Evolutionary conservation across 23 tunicate genomes (phyloP), one percentile per base, ranked within the genome.

Genomic region (Pegea sp.): DNA sequence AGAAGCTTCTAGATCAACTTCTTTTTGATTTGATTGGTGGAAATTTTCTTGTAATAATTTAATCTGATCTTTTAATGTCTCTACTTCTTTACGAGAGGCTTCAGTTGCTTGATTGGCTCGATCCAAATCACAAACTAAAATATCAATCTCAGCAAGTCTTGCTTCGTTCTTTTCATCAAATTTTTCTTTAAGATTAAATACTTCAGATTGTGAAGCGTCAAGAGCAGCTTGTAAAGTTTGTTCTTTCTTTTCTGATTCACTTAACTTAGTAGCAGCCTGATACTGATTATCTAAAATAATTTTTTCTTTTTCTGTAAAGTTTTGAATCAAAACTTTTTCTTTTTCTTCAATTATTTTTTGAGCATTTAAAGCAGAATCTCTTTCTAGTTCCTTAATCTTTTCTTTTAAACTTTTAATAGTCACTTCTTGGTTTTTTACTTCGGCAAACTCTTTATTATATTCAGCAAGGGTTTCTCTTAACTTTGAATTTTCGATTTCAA

Each of bases 371-470:
- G 70, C 71, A 3, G 72, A 56, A 18, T 69, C 81, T 23, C 67
- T 64, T 33, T 77, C 90, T 16, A 76, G 67, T 4, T 77, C 91
- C 26, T 72, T 71, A 3, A 89, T 63, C 43, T 61, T 76, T 34
- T 89, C 81, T 30, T 65, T 67, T 0, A 89, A 69, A 29, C 51
- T 66, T 51, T 89, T 77, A 5, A 89, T 89, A 24, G 98, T 89
- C 4, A 89, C 90, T 57, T 77, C 98, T 51, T 89, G 98, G 48
- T 77, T 77, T 42, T 89, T 89, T 28, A 89, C 89, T 55, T 89
- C 98, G 19, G 98, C 98, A 77, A 89, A 89, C 44, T 89, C 98
- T 31, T 89, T 89, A 58, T 77, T 77, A 54, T 89, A 89, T 48
- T 77, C 98, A 1, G 65, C 65, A 25, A 89, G 56, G 5, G 98